Percentiles rank a stretch among this genome's conserved stretches.
phyloP scores from a whole-genome alignment of 2,888 invertebrate genomes.

The Anaspis maculata region DNA sequence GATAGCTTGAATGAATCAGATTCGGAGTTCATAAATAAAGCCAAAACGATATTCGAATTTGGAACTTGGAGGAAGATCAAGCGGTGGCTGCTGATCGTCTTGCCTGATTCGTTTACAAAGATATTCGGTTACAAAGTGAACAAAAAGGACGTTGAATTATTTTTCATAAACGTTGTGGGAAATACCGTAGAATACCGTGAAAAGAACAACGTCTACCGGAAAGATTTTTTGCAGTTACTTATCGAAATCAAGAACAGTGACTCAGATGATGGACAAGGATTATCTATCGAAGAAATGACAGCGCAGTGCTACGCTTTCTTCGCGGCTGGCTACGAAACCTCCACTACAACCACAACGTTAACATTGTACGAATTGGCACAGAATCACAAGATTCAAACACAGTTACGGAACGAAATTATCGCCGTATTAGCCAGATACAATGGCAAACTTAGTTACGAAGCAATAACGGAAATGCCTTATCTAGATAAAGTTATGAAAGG shows the following conservation, averaged over 20 bases:
- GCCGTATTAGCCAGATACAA: conserved; percentile 24
- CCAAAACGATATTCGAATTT: no score
- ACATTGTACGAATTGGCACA: conserved; percentile 35
- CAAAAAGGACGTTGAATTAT: conserved; percentile 28
- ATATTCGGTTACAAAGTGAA: no score
- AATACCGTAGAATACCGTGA: conserved; percentile 42
- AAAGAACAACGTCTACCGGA: no score
- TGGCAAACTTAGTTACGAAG: conserved; percentile 36
- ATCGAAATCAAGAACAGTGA: conserved; percentile 39
- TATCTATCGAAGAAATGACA: conserved; percentile 11
- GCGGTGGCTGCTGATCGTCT: conserved; percentile 44
- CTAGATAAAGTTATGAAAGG: conserved; percentile 40
- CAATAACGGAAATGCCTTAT: conserved; percentile 39
- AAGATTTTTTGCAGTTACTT: no score
- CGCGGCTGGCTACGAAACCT: conserved; percentile 43
- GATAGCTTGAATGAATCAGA: no score
- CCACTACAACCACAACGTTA: conserved; percentile 36
- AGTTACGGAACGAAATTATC: conserved; percentile 35
- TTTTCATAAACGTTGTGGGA: conserved; percentile 41
- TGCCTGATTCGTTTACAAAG: no score
- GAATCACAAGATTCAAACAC: conserved; percentile 37
- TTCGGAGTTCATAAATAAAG: no score
- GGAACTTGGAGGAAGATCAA: no score
- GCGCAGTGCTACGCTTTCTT: conserved; percentile 36
- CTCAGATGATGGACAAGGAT: conserved; percentile 25